Evolutionary conservation across 2,113 vertebrate genomes (phyloP).

Genomic region (Artemisiospiza belli): DNA sequence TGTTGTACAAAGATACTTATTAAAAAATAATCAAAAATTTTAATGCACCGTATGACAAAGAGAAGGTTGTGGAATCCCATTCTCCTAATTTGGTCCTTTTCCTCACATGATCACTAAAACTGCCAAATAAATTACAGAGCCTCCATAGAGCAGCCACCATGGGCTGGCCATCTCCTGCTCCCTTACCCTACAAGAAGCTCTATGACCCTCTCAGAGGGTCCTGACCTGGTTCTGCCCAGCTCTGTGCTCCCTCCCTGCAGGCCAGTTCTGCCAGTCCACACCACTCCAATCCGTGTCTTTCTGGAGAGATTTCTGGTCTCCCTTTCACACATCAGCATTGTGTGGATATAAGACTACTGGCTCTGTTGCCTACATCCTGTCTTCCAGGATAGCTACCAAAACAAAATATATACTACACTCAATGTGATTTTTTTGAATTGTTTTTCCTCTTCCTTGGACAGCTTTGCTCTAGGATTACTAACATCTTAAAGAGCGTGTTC

Average conservation of each 20-base stretch:
- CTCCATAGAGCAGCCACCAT: neutral
- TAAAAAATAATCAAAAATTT: neutral
- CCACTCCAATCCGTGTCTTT: neutral
- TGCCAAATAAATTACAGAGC: neutral
- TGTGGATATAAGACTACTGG: accelerated
- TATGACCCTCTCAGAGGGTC: accelerated
- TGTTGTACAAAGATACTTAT: neutral
- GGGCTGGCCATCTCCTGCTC: neutral
- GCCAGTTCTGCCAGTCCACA: neutral
- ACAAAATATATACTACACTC: neutral
- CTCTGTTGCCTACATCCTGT: neutral
- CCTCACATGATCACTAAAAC: neutral
- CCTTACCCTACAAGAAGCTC: neutral
- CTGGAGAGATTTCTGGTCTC: neutral
- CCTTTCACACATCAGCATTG: neutral
- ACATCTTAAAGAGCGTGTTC: accelerated
- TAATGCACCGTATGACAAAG: neutral
- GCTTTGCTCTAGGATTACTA: neutral
- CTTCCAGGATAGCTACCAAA: neutral
- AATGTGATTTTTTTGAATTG: neutral
- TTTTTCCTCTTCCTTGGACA: neutral
- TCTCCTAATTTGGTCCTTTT: neutral
- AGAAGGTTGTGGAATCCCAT: neutral
- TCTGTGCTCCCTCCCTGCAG: neutral
- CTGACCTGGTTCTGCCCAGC: neutral